Conservation (phyloP, 2,888 invertebrate species). For the Lamellibrachia columna region DNA sequence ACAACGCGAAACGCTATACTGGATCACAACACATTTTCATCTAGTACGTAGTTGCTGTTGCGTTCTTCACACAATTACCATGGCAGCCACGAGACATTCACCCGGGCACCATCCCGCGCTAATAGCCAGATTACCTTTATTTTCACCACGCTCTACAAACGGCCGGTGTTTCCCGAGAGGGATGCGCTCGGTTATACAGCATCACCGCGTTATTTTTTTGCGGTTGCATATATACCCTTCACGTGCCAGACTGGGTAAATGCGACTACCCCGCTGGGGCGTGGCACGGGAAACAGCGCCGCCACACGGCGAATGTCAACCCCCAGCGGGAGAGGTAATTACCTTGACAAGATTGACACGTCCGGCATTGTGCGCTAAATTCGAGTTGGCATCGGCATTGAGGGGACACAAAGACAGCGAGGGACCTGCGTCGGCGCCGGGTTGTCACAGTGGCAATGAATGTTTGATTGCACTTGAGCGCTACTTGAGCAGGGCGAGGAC, state of each 20-base stretch:
- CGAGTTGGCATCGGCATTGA: conserved; percentile 10
- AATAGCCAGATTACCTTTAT: background rate
- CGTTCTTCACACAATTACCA: background rate
- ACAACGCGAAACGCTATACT: background rate
- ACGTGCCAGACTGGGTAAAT: background rate
- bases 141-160: background rate
- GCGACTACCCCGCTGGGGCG: background rate
- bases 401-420: background rate
- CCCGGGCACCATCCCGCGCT: background rate
- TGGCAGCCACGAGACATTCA: background rate
- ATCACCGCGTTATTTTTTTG: background rate
- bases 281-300: background rate
- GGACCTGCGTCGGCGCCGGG: background rate
- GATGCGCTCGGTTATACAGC: background rate
- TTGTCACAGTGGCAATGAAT: background rate
- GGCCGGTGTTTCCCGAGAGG: background rate
- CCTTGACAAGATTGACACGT: conserved; percentile 12
- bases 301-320: conserved; percentile 16
- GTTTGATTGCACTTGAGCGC: conserved; percentile 3
- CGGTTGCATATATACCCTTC: background rate
- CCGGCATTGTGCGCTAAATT: background rate
- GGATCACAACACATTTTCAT: background rate
- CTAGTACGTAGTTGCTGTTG: background rate
- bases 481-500: background rate
- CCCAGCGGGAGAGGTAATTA: background rate